A percentile compares a stretch with the other conserved stretches of the same genome.
Conservation (phyloP, 2,113 vertebrate genomes). For the Zapornia atra region DNA sequence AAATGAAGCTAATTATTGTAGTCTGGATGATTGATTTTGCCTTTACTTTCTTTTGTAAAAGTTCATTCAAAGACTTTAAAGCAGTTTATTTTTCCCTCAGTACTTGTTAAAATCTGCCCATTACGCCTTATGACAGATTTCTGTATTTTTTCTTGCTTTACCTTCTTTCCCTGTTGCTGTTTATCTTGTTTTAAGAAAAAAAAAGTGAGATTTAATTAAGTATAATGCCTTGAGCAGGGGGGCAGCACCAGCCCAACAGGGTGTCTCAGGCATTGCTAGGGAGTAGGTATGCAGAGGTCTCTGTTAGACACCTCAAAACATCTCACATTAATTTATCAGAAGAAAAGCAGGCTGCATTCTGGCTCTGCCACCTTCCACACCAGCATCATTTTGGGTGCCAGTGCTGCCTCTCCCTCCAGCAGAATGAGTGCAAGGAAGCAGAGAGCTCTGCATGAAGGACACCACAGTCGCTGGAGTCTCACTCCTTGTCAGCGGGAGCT, state of each 20-base stretch:
- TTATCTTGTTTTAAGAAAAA: not conserved
- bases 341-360: not conserved
- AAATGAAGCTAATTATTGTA: not conserved
- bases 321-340: not conserved
- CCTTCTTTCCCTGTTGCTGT: not conserved
- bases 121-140: not conserved
- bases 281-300: not conserved
- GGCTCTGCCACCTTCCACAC: not conserved
- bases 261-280: not conserved
- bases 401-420: not conserved
- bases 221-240: not conserved
- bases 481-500: not conserved
- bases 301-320: constrained; percentile 38
- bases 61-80: not conserved
- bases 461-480: rapidly evolving
- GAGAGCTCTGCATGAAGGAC: not conserved
- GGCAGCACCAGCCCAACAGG: rapidly evolving
- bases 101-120: not conserved
- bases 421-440: not conserved
- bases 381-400: not conserved
- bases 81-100: not conserved
- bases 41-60: not conserved
- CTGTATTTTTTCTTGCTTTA: not conserved
- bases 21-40: not conserved
- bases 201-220: not conserved